Evolutionary conservation across 1,140 invertebrate species (phyloP).

Genomic region (Sogatella furcifera): DNA sequence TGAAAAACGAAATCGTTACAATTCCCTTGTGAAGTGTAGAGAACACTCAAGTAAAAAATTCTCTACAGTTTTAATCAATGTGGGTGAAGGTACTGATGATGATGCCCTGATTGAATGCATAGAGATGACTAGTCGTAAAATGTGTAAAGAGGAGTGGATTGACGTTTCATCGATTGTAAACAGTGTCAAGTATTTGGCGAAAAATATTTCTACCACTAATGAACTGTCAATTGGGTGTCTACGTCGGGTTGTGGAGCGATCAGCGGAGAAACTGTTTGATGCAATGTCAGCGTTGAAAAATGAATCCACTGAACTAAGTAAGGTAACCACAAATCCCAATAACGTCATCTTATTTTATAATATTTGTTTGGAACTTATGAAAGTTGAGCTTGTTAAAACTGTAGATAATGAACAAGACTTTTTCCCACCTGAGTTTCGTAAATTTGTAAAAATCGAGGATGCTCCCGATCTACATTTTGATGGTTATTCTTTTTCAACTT

Average conservation of each 20-base stretch:
- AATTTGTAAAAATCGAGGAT: neutral
- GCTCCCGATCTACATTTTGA: neutral
- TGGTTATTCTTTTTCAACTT: no score
- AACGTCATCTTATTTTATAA: neutral
- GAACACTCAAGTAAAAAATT: neutral
- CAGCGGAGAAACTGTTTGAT: neutral
- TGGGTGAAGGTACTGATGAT: neutral
- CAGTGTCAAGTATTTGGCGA: no score
- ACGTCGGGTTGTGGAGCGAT: neutral
- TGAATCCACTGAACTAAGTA: neutral
- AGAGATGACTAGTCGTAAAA: no score
- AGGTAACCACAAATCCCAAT: neutral
- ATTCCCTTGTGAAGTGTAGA: no score
- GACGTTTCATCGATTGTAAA: no score
- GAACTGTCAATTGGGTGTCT: no score
- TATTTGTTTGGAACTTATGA: neutral
- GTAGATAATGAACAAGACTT: neutral
- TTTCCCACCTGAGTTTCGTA: neutral
- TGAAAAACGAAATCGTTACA: conserved; percentile 3
- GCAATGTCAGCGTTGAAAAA: neutral
- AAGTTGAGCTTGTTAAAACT: neutral
- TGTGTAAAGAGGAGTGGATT: no score
- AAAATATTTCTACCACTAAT: no score
- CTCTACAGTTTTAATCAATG: conserved; percentile 11
- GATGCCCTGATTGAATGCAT: neutral